Evolutionary conservation across 2,797 vertebrate genomes (phyloP).

Genomic region (Prionace glauca): DNA sequence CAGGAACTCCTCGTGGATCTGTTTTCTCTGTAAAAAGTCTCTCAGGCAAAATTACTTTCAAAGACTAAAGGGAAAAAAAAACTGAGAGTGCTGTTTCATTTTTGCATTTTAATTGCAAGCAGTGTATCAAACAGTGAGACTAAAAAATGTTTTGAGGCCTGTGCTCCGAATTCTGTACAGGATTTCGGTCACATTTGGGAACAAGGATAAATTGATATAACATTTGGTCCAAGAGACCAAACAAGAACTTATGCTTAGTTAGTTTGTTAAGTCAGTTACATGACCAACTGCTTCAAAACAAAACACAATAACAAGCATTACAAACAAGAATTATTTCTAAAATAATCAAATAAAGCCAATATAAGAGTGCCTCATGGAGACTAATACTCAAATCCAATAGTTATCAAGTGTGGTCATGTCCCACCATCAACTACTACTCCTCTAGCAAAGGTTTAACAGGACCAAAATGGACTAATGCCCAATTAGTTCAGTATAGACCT

Average conservation of each 20-base stretch:
- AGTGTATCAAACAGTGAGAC: background rate
- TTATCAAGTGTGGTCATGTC: background rate
- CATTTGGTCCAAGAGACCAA: background rate
- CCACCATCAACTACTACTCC: background rate
- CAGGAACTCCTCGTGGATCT: slow-evolving; percentile 68
- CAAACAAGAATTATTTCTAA: background rate
- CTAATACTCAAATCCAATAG: background rate
- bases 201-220: background rate
- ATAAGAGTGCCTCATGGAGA: background rate
- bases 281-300: background rate
- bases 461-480: background rate
- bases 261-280: background rate
- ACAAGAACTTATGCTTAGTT: background rate
- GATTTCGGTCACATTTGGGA: background rate
- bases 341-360: background rate
- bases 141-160: background rate
- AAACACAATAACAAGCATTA: background rate
- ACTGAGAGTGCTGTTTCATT: background rate
- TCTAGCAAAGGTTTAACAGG: background rate
- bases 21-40: slow-evolving; percentile 58
- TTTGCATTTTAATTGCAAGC: background rate
- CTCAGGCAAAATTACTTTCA: slow-evolving; percentile 63
- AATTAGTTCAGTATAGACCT: background rate
- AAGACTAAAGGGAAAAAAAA: slow-evolving; percentile 52
- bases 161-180: background rate